Conservation (phyloP, 1,140 invertebrate genomes). For the Drosophila lowei region DNA sequence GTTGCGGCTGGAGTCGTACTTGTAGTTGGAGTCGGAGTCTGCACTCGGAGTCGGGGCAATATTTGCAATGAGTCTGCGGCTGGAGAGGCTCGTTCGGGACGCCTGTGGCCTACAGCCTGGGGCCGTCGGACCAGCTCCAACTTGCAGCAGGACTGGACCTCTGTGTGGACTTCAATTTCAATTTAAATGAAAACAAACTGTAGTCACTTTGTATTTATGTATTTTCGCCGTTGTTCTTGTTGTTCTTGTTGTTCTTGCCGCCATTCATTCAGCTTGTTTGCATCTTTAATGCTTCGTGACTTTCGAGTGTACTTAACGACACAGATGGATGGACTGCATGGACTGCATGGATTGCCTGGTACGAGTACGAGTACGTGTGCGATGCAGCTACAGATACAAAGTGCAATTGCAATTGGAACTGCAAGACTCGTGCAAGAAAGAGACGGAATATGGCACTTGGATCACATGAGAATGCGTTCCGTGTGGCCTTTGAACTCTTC, state of each 20-base stretch:
- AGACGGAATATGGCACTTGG: conserved; percentile 12
- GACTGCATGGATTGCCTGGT: conserved; percentile 53
- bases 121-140: conserved; percentile 13
- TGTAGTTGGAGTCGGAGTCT: too few species aligned
- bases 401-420: conserved; percentile 29
- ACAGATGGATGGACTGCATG: conserved; percentile 69
- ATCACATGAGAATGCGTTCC: conserved; percentile 20
- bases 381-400: conserved; percentile 60
- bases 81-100: conserved; percentile 14
- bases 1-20: conserved; percentile 28
- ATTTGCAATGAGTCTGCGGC: conserved; percentile 68
- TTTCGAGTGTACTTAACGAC: conserved; percentile 76
- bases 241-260: conserved; percentile 1
- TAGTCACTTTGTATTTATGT: conserved; percentile 79
- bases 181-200: conserved; percentile 82
- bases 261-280: conserved; percentile 79
- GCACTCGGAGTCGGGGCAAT: conserved; percentile 12
- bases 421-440: conserved; percentile 8
- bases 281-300: conserved; percentile 80
- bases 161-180: conserved; percentile 70
- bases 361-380: conserved; percentile 20
- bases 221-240: conserved; percentile 47
- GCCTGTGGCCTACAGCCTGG: conserved; percentile 48
- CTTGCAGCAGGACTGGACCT: conserved; percentile 15
- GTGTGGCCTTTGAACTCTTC: conserved; percentile 28